Base-by-base conservation (phyloP, 2,797 vertebrate genomes). In the Muscicapa striata region DNA sequence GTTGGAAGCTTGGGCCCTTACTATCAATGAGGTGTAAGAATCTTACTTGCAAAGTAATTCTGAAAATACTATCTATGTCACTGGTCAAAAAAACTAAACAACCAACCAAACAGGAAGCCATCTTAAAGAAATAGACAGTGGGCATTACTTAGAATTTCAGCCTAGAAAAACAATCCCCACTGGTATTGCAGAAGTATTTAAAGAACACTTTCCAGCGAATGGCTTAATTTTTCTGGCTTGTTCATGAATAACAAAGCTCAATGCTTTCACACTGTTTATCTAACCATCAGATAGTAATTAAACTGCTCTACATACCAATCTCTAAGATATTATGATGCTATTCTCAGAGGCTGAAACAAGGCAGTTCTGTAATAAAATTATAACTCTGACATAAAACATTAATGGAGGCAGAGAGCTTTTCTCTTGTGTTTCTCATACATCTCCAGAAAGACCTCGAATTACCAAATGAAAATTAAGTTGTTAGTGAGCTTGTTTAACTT, bases 401-500 rank as follows among this genome's bases (percentile, higher is more conserved):
- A 89, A 77, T 63, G 59, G 61, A 87, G 30, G 19, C 30, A 92
- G 52, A 76, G 27, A 87, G 45, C 9, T 77, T 84, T 76, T 90
- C 52, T 79, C 55, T 86, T 29, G 15, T 48, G 34, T 89, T 95
- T 89, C 70, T 81, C 22, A 57, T 84, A n/a, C 8, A 73, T 89
- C 57, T 91, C 46, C 15, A 82, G 77, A 89, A 95, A 81, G 58
- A 70, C 24, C 10, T 79, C 46, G 30, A 36, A 79, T 87, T 91
- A 24, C 13, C 32, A 76, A 92, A 90, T 49, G 27, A 76, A 87
- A 94, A 77, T 72, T 26, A 81, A 78, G 45, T 72, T 84, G 36
- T 88, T 84, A 91, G 67, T 43, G 32, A 86, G 57, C 17, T 92
- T 88, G n/a, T 81, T 95, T 90, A 95, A 90, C 70, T 89, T 93